Conservation (phyloP, 92 coral and sea anemone species). For the Bergia puertoricense region DNA sequence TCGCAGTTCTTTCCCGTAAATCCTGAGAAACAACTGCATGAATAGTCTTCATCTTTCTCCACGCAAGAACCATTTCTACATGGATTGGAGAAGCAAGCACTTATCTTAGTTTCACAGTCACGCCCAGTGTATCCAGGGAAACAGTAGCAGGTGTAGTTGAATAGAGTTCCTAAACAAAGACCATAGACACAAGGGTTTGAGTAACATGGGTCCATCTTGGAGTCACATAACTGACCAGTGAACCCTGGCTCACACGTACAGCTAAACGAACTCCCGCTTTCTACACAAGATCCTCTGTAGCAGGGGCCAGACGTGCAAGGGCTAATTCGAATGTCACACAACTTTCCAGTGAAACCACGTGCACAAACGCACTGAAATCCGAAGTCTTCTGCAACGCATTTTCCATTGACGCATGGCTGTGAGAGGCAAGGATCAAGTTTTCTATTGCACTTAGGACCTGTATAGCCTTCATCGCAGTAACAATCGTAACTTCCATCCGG, state of each 20-base stretch:
- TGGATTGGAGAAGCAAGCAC: constrained; percentile 60
- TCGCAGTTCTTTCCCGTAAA: constrained; percentile 61
- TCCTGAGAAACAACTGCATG: constrained; percentile 59
- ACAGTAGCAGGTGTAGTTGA: constrained; percentile 66
- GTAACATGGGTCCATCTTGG: constrained; percentile 54
- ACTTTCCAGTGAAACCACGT: constrained; percentile 61
- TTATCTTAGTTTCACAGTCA: constrained; percentile 51
- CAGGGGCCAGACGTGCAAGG: constrained; percentile 67
- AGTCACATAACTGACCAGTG: constrained; percentile 53
- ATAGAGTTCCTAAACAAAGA: constrained; percentile 45
- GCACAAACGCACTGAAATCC: constrained; percentile 66
- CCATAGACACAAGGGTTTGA: constrained; percentile 73
- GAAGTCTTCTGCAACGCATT: constrained; percentile 20
- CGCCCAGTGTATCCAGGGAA: constrained; percentile 66
- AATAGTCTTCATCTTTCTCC: constrained; percentile 34
- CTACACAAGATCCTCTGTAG: constrained; percentile 67
- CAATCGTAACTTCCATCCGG: constrained; percentile 58
- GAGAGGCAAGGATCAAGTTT: constrained; percentile 44
- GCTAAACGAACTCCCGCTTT: constrained; percentile 31
- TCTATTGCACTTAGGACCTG: constrained; percentile 57
- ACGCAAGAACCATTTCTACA: constrained; percentile 72
- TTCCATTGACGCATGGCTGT: constrained; percentile 56
- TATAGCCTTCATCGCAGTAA: constrained; percentile 75
- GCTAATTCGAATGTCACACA: constrained; percentile 52
- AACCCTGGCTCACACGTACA: constrained; percentile 60